These are phyloP conservation scores for Seriola dumerili DNA, from an alignment of 2,113 vertebrate species.

Conservation along the genomic window DNA sequence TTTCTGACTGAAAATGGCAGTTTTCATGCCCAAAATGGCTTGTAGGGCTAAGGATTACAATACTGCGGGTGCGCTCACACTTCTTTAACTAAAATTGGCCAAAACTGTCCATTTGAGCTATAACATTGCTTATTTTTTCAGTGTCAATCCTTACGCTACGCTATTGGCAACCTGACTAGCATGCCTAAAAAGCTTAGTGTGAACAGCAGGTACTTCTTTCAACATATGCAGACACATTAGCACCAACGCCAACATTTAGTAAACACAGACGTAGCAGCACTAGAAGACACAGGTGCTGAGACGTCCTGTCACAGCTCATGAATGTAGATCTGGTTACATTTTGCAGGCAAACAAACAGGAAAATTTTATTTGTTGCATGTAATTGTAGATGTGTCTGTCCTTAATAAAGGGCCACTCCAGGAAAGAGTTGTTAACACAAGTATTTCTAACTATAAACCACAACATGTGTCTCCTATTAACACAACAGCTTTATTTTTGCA, in stretches of 20 bases:
- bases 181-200: slow-evolving; percentile 20
- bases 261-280: slow-evolving; percentile 31
- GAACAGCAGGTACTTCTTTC: slow-evolving; percentile 40
- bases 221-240: slow-evolving; percentile 47
- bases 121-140: not conserved
- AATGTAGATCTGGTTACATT: slow-evolving; percentile 41
- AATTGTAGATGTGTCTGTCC: slow-evolving; percentile 34
- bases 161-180: not conserved
- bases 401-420: slow-evolving; percentile 22
- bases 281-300: slow-evolving; percentile 22
- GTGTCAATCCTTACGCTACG: not conserved
- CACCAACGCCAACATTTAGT: slow-evolving; percentile 14
- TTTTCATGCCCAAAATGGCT: not conserved
- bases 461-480: slow-evolving; percentile 28
- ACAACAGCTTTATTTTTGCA: slow-evolving; percentile 11
- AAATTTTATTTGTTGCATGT: slow-evolving; percentile 40
- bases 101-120: not conserved
- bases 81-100: not conserved
- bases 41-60: not conserved
- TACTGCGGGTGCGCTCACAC: not conserved
- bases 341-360: slow-evolving; percentile 28
- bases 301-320: slow-evolving; percentile 29
- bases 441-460: slow-evolving; percentile 32
- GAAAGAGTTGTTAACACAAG: slow-evolving; percentile 17
- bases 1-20: not conserved